Evolutionary conservation across 2,797 vertebrate genomes (phyloP).

Genomic region (Acanthis flammea): DNA sequence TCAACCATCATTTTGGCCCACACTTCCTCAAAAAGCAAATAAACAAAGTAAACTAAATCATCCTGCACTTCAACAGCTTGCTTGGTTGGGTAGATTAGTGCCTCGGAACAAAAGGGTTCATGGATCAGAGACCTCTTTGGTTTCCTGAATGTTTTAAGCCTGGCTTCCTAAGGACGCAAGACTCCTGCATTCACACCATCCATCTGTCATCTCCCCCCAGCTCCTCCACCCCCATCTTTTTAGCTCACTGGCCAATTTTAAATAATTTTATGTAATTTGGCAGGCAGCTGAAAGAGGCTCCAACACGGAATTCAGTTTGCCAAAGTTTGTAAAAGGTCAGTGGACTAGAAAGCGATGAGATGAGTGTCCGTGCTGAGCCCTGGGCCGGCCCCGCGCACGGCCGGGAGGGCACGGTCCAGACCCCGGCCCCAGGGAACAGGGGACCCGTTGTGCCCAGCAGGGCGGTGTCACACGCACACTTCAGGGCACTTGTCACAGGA

Average conservation of each 20-base stretch:
- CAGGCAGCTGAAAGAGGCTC: neutral
- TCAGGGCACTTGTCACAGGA: neutral
- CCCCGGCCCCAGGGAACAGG: rapidly evolving
- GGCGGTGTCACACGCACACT: neutral
- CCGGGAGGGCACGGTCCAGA: neutral
- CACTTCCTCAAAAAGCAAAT: neutral
- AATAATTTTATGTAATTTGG: conserved; percentile 32
- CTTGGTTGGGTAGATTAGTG: neutral
- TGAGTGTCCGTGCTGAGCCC: neutral
- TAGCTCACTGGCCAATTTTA: neutral
- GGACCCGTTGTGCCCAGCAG: neutral
- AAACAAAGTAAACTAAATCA: neutral
- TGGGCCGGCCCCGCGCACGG: neutral
- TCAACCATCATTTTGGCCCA: neutral
- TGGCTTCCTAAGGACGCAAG: neutral
- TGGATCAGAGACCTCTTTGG: neutral
- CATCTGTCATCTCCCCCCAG: conserved; percentile 29
- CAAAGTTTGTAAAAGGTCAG: neutral
- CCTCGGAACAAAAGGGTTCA: neutral
- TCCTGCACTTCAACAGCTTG: neutral
- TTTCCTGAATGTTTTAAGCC: neutral
- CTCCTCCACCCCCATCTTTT: neutral
- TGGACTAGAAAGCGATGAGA: neutral
- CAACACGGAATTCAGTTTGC: neutral
- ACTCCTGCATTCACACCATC: neutral